Conservation (phyloP, 2,797 vertebrate genomes). For the Chelonia mydas region DNA sequence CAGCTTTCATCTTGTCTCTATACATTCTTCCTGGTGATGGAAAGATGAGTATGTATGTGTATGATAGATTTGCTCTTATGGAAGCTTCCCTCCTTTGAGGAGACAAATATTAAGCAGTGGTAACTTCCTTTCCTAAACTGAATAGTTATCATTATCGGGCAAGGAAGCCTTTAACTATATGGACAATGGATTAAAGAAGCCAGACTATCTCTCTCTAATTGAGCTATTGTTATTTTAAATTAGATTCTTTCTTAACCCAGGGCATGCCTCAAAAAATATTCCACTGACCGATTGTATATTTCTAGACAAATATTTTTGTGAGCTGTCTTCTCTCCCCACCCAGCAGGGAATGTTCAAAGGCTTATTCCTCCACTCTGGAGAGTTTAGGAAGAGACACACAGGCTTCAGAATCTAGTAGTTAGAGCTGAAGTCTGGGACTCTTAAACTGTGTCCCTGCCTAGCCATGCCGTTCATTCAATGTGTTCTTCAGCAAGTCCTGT, state of each 20-base stretch:
- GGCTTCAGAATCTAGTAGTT: background rate
- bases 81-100: constrained; percentile 43
- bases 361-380: accelerated
- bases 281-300: background rate
- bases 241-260: background rate
- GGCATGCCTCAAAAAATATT: constrained; percentile 12
- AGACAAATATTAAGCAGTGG: constrained; percentile 25
- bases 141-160: background rate
- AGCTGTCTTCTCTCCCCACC: constrained; percentile 26
- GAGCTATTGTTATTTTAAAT: constrained; percentile 67
- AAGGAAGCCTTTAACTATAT: background rate
- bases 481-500: background rate
- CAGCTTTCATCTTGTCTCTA: background rate
- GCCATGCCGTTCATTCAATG: background rate
- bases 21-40: background rate
- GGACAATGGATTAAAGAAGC: constrained; percentile 67
- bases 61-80: background rate
- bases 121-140: constrained; percentile 3
- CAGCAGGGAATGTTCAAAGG: constrained; percentile 26
- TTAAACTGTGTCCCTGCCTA: background rate
- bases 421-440: background rate
- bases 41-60: accelerated
- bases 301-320: constrained; percentile 36
- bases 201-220: constrained; percentile 56
- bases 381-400: background rate